These are phyloP conservation scores for Subacronicta megacephala DNA, from an alignment of 2,888 invertebrate species.

Conservation along the genomic window DNA sequence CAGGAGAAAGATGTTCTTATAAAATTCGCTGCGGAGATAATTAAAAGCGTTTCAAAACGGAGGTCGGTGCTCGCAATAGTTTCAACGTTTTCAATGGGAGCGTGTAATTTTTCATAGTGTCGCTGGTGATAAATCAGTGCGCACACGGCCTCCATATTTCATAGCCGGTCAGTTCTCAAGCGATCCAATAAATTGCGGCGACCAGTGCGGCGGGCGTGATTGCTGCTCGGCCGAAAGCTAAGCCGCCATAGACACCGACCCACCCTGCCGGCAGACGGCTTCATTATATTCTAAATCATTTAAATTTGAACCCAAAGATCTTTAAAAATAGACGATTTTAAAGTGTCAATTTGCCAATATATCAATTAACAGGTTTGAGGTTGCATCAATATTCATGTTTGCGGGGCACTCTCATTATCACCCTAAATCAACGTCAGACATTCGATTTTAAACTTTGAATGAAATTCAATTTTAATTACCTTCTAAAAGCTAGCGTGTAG, in stretches of 20 bases:
- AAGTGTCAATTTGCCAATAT: too few relatives aligned
- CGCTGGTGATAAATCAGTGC: conserved; percentile 67
- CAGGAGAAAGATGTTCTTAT: conserved; percentile 42
- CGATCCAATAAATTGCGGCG: conserved; percentile 66
- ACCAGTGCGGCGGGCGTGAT: conserved; percentile 39
- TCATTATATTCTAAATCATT: background rate
- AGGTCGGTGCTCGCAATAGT: conserved; percentile 38
- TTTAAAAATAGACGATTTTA: too few relatives aligned
- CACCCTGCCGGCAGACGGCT: conserved; percentile 1
- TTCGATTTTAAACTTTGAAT: too few relatives aligned
- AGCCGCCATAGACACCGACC: conserved; percentile 41
- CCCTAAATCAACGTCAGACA: too few relatives aligned
- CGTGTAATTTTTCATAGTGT: conserved; percentile 62
- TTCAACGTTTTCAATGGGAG: conserved; percentile 41
- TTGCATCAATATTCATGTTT: too few relatives aligned
- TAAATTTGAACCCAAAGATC: too few relatives aligned
- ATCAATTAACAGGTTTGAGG: too few relatives aligned
- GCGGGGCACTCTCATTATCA: too few relatives aligned
- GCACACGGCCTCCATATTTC: conserved; percentile 63
- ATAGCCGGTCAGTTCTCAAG: conserved; percentile 65
- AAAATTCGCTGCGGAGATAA: conserved; percentile 47
- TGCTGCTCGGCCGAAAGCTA: conserved; percentile 37
- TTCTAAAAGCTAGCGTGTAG: too few relatives aligned
- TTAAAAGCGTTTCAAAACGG: conserved; percentile 47
- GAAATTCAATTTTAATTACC: too few relatives aligned